These are phyloP conservation scores for Perognathus longimembris DNA, from an alignment of 2,113 vertebrate species.

Conservation along the genomic window DNA sequence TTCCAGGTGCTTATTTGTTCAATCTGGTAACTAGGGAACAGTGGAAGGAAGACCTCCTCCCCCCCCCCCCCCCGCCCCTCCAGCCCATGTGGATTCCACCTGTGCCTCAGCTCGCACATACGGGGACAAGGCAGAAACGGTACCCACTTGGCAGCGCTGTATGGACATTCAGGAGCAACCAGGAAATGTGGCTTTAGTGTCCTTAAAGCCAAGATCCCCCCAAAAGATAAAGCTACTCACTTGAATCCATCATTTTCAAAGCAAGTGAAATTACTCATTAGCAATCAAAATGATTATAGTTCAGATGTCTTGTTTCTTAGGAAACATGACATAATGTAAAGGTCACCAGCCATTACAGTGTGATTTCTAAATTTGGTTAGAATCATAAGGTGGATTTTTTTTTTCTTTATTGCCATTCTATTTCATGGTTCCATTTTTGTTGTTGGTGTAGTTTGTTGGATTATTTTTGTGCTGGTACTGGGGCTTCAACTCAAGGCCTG, in stretches of 20 bases:
- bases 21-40: background rate
- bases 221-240: background rate
- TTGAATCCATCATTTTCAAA: constrained; percentile 42
- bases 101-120: background rate
- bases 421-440: background rate
- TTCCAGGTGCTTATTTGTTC: background rate
- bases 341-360: background rate
- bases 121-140: background rate
- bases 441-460: no score
- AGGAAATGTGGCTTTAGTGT: background rate
- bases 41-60: background rate
- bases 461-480: no score
- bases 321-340: constrained; percentile 36
- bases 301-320: background rate
- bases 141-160: constrained; percentile 5
- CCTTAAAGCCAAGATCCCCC: background rate
- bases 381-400: background rate
- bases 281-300: background rate
- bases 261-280: background rate
- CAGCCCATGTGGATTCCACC: background rate
- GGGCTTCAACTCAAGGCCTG: no score
- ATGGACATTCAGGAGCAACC: background rate
- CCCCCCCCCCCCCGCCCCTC: fast-evolving
- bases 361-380: constrained; percentile 23
- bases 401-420: constrained; percentile 13